A percentile compares a stretch with the other conserved stretches of the same genome.
These are phyloP conservation scores for Ormyrus labotus DNA, from an alignment of 2,888 invertebrate species.

Conservation along the genomic window DNA sequence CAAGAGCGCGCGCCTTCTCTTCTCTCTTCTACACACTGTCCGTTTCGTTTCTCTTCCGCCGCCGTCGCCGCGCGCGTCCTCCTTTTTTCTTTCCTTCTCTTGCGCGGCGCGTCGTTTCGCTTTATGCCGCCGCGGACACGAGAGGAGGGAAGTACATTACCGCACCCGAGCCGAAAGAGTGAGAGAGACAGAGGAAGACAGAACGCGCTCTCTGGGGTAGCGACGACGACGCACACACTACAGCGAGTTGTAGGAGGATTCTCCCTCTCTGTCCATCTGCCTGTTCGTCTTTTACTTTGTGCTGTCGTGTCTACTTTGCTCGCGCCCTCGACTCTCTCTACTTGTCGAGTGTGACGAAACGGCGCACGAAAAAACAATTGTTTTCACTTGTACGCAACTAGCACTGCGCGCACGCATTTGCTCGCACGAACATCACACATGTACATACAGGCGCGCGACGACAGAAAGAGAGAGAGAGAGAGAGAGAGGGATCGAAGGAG, in stretches of 20 bases:
- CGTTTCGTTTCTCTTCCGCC: constrained; percentile 18
- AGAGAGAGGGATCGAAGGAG: neutral
- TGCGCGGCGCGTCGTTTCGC: constrained; percentile 40
- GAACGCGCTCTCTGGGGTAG: no score
- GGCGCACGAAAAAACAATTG: constrained; percentile 48
- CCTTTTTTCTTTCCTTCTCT: constrained; percentile 32
- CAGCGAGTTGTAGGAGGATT: no score
- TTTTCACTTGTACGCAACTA: constrained; percentile 51
- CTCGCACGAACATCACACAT: constrained; percentile 17
- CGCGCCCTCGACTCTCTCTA: neutral
- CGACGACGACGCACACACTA: neutral
- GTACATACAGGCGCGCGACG: neutral
- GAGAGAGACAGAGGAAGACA: neutral
- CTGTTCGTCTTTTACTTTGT: no score
- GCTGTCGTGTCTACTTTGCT: no score
- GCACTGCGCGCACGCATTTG: constrained; percentile 21
- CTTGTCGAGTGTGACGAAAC: constrained; percentile 4
- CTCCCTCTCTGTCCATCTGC: no score
- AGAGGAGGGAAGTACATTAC: neutral
- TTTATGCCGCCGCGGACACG: constrained; percentile 17
- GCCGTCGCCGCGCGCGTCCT: constrained; percentile 30
- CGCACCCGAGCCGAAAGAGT: neutral
- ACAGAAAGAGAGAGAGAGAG: neutral
- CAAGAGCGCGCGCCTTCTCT: neutral
- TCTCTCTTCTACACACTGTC: constrained; percentile 14